A percentile compares a stretch with the other conserved stretches of the same genome.
These are phyloP conservation scores for Rhincodon typus DNA, from an alignment of 2,797 vertebrate species.

Conservation along the genomic window DNA sequence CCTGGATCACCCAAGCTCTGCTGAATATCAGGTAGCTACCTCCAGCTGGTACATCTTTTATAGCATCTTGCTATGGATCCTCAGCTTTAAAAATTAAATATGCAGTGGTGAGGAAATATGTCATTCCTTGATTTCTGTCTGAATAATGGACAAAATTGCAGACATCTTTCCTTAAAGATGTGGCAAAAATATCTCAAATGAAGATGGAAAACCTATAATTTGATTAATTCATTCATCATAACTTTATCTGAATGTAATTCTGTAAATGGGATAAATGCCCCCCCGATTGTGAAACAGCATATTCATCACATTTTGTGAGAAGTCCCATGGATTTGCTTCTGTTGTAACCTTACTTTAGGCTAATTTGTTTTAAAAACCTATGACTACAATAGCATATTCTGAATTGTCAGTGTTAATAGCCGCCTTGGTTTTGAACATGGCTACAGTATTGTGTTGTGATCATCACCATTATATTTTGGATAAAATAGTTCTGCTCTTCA, in stretches of 20 bases:
- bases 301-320: not conserved
- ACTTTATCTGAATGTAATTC: not conserved
- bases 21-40: not conserved
- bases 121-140: not conserved
- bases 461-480: not conserved
- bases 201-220: not conserved
- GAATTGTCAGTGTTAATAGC: not conserved
- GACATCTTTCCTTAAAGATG: not conserved
- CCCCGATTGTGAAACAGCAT: not conserved
- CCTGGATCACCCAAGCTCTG: not conserved
- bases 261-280: not conserved
- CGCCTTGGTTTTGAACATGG: not conserved
- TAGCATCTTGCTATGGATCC: not conserved
- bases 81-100: not conserved
- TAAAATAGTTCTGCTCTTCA: not conserved
- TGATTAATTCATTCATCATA: not conserved
- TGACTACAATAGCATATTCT: not conserved
- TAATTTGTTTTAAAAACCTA: not conserved
- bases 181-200: not conserved
- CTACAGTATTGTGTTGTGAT: not conserved
- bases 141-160: not conserved
- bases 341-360: not conserved
- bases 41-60: slow-evolving; percentile 1
- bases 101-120: not conserved
- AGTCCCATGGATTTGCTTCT: not conserved